phyloP scores from a whole-genome alignment of 2,113 vertebrate species.

The human region GRCh38 chrX:6977501-6978000 shows the following conservation, averaged over 20 bases:
- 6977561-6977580: no score
- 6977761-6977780: neutral
- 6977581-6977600: no score
- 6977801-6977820: neutral
- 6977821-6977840: rapidly evolving
- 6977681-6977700: neutral
- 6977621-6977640: neutral
- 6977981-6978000: rapidly evolving
- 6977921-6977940: neutral
- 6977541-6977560: neutral
- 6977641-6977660: neutral
- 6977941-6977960: neutral
- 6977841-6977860: neutral
- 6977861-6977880: rapidly evolving
- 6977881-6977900: neutral
- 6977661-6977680: neutral
- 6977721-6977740: neutral
- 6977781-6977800: rapidly evolving
- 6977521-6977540: neutral
- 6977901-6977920: neutral
- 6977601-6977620: neutral
- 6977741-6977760: neutral
- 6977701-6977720: neutral
- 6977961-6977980: neutral
- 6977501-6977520: rapidly evolving